Conservation (phyloP, 2,888 invertebrate species). For the Epistrophe grossulariae region DNA sequence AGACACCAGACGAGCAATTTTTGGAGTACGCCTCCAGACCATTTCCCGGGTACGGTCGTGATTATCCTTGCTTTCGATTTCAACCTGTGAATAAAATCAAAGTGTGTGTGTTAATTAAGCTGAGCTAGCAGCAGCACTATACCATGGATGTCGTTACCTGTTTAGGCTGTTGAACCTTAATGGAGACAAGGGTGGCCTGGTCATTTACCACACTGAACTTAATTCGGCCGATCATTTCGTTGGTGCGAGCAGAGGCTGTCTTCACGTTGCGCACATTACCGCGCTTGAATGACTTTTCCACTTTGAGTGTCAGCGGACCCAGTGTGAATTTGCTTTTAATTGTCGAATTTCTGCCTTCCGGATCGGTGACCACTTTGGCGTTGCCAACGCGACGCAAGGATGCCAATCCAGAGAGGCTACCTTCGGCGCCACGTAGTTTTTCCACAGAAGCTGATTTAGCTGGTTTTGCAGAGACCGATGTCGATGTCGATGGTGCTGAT, state of each 20-base stretch:
- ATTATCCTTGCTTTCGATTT: slow-evolving; percentile 92
- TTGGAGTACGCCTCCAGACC: slow-evolving; percentile 92
- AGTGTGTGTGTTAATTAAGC: slow-evolving; percentile 42
- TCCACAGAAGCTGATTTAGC: slow-evolving; percentile 72
- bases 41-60: slow-evolving; percentile 93
- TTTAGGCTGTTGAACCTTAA: slow-evolving; percentile 93
- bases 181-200: slow-evolving; percentile 92
- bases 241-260: slow-evolving; percentile 94
- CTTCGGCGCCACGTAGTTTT: slow-evolving; percentile 86
- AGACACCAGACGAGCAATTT: slow-evolving; percentile 93
- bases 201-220: slow-evolving; percentile 91
- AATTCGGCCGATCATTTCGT: slow-evolving; percentile 93
- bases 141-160: slow-evolving; percentile 86
- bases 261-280: slow-evolving; percentile 92
- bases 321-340: slow-evolving; percentile 92
- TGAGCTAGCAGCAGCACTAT: neutral
- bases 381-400: slow-evolving; percentile 91
- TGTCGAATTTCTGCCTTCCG: slow-evolving; percentile 89
- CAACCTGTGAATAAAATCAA: slow-evolving; percentile 86
- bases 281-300: slow-evolving; percentile 87
- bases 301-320: slow-evolving; percentile 91
- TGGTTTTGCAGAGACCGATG: slow-evolving; percentile 1
- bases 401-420: slow-evolving; percentile 92
- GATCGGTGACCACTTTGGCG: slow-evolving; percentile 91
- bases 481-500: slow-evolving; percentile 65